Percentiles rank a stretch among this genome's conserved stretches.
Evolutionary conservation across 2,888 invertebrate genomes (phyloP).

Genomic region (Diarsia rubi): DNA sequence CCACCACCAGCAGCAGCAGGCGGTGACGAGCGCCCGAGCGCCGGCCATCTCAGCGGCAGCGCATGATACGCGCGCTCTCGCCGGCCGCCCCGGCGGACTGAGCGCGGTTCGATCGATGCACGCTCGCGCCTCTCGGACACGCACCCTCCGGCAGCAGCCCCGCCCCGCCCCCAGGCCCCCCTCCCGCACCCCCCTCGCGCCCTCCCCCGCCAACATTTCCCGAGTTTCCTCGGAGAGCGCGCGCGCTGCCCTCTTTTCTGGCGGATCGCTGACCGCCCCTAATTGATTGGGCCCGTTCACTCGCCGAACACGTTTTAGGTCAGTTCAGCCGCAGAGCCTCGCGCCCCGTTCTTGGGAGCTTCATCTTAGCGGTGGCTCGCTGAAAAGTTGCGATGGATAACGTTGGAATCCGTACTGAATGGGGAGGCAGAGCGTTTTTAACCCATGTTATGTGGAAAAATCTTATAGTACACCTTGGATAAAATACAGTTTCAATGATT

Average conservation of each 20-base stretch:
- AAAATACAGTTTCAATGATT: background rate
- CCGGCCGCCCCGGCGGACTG: constrained; percentile 91
- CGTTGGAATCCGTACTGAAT: background rate
- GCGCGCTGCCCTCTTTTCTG: constrained; percentile 90
- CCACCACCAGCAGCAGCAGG: constrained; percentile 90
- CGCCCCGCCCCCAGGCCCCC: constrained; percentile 74
- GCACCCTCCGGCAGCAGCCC: constrained; percentile 82
- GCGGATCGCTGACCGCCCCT: constrained; percentile 90
- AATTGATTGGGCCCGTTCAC: constrained; percentile 89
- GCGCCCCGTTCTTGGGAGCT: constrained; percentile 68
- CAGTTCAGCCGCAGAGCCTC: constrained; percentile 86
- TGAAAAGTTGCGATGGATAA: background rate
- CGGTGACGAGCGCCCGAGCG: constrained; percentile 91
- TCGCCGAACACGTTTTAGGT: constrained; percentile 89
- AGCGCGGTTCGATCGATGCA: constrained; percentile 84
- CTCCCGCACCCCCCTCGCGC: constrained; percentile 79
- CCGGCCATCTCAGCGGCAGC: constrained; percentile 90
- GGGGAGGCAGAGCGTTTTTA: background rate
- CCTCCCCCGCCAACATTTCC: constrained; percentile 85
- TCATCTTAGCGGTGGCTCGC: constrained; percentile 17
- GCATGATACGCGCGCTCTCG: constrained; percentile 90
- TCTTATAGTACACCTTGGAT: background rate
- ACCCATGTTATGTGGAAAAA: background rate
- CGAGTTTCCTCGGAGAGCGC: constrained; percentile 90
- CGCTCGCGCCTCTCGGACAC: constrained; percentile 82